phyloP scores from a whole-genome alignment of 2,113 vertebrate genomes.

The Macrotis lagotis region DNA sequence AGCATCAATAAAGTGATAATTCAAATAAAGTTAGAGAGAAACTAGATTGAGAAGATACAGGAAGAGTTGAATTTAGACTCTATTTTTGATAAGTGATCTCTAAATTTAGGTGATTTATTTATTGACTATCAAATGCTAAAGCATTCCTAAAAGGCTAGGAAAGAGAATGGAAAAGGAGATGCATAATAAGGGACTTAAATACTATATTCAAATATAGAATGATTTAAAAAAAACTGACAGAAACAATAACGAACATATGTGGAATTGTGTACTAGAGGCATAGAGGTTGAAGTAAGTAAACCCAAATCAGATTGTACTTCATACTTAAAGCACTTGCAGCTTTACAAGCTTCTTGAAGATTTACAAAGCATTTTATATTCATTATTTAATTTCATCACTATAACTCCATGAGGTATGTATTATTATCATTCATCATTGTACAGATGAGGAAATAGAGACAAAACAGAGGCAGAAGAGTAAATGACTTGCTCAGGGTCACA shows the following conservation, averaged over 20 bases:
- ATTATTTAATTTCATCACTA: background rate
- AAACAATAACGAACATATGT: background rate
- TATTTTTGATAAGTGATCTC: background rate
- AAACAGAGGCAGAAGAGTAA: background rate
- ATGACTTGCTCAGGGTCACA: background rate
- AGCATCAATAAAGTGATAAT: background rate
- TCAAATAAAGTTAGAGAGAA: background rate
- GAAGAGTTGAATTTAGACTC: background rate
- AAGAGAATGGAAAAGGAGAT: background rate
- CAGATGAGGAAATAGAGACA: background rate
- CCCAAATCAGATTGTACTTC: background rate
- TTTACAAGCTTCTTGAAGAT: too few relatives aligned
- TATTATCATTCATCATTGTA: rapidly evolving
- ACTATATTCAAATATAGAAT: background rate
- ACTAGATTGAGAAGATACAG: background rate
- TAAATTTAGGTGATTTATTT: background rate
- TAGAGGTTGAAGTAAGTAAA: background rate
- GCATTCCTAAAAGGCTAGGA: background rate
- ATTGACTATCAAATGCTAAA: background rate
- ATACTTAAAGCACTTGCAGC: background rate
- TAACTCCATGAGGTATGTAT: rapidly evolving
- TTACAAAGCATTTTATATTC: background rate
- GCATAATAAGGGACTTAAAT: background rate
- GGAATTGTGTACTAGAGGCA: background rate
- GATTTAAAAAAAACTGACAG: background rate